Evolutionary conservation across 2,113 vertebrate genomes (phyloP).

Genomic region (Oryzias woworae): DNA sequence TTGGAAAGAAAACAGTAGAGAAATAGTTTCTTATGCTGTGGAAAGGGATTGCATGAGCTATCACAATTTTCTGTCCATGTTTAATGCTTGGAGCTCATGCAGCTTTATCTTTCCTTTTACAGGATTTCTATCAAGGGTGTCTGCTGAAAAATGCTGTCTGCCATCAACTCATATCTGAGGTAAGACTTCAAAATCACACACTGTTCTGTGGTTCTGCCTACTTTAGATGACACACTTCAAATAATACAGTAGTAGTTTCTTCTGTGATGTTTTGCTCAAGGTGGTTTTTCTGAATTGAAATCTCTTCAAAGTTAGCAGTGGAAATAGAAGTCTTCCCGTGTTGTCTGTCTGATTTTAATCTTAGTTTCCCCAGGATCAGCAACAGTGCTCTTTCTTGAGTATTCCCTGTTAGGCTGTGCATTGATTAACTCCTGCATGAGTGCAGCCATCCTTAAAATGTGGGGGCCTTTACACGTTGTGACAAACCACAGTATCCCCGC

Average conservation of each 20-base stretch:
- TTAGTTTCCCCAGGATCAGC: conserved; percentile 30
- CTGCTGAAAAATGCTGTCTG: conserved; percentile 32
- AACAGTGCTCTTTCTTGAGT: conserved; percentile 36
- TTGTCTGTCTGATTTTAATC: conserved; percentile 28
- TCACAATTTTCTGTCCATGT: conserved; percentile 52
- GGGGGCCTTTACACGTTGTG: conserved; percentile 64
- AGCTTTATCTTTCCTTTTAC: conserved; percentile 70
- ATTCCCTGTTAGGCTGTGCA: conserved; percentile 48
- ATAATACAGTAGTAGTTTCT: conserved; percentile 21
- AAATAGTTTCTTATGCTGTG: conserved; percentile 39
- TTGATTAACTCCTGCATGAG: conserved; percentile 63
- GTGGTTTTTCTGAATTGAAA: conserved; percentile 8
- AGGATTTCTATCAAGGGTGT: conserved; percentile 51
- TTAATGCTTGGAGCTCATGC: conserved; percentile 64
- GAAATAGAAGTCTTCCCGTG: conserved; percentile 4
- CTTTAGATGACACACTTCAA: conserved; percentile 36
- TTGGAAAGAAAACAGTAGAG: conserved; percentile 36
- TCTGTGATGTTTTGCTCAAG: conserved; percentile 10
- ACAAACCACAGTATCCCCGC: conserved; percentile 72
- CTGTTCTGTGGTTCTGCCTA: conserved; percentile 22
- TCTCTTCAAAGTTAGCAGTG: conserved; percentile 21
- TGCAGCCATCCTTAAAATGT: conserved; percentile 62
- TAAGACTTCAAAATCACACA: conserved; percentile 42
- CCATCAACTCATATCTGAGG: conserved; percentile 48
- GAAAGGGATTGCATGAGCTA: conserved; percentile 55